phyloP scores from a whole-genome alignment of 2,113 vertebrate genomes.

The Atlantisia rogersi region DNA sequence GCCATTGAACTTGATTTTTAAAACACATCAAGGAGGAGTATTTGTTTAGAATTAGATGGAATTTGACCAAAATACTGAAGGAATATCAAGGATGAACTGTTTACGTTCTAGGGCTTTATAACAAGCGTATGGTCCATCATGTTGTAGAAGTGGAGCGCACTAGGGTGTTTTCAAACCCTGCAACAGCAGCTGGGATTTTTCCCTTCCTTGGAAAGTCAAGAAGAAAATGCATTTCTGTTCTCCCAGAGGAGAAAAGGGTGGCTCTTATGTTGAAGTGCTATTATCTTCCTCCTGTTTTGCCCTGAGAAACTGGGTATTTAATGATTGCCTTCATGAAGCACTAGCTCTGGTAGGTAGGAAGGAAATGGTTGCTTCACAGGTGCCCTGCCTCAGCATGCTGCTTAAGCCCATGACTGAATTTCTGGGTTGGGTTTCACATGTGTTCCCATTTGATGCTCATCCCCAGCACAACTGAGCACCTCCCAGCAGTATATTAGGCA shows the following conservation, averaged over 20 bases:
- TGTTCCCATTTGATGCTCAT: not conserved
- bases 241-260: not conserved
- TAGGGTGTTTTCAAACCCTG: not conserved
- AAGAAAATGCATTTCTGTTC: not conserved
- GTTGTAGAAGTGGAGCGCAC: not conserved
- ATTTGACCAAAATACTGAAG: not conserved
- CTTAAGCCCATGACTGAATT: not conserved
- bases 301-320: not conserved
- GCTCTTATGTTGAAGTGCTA: not conserved
- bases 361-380: not conserved
- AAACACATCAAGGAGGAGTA: not conserved
- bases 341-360: not conserved
- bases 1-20: not conserved
- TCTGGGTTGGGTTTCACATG: not conserved
- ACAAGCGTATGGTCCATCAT: not conserved
- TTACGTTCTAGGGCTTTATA: not conserved
- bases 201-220: not conserved
- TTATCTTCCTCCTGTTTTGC: not conserved
- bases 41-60: not conserved
- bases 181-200: not conserved
- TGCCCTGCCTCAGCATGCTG: not conserved
- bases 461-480: not conserved
- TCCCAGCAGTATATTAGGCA: not conserved
- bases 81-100: not conserved
- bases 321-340: not conserved